Base-by-base conservation (phyloP, 2,797 vertebrate species). In the Octomys mimax region DNA sequence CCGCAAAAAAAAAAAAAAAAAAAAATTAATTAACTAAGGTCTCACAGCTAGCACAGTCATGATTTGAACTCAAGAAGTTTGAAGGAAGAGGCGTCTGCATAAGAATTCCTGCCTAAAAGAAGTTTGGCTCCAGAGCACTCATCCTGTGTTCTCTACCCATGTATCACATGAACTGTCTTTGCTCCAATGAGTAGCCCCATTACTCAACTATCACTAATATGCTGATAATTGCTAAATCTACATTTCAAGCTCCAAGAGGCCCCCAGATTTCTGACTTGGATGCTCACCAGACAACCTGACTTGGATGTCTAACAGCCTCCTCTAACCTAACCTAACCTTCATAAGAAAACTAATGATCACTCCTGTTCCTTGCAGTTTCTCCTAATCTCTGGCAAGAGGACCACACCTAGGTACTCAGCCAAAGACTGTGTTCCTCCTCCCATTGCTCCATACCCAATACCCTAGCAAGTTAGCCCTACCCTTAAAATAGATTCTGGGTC, bases 401-500 rank as follows among this genome's bases (percentile, higher is more conserved):
- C 54, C 24, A 64, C 66, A 81, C 8, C 28, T 28, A 71, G 66
- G 49, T 85, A 54, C 59, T 94, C 39, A 85, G 89, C 39, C 52
- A 39, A 49, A 95, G 81, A 39, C n/a, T 36, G 28, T 26, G 68
- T 19, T 75, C 73, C 46, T 24, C 52, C 54, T 24, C 68, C 22
- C 42, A 42, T 39, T 83, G 42, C 13, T 68, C 31, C 36, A 42
- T 11, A 86, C 46, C 6, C 18, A 85, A 59, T 26, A 84, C 6
- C 83, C 36, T 59, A 86, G 71, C 79, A 86, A 95, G 80, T 73
- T 36, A 85, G 70, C 31, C 52, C 46, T 82, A 21, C 11, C 89
- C 85, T 90, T 89, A 95, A 87, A 94, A 84, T 64, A 71, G 12
- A 91, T 85, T 78, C 52, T 59, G 79, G 87, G 33, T 33, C 21